phyloP scores from a whole-genome alignment of 30 jellyfish, hydroid and myxozoan genomes.

The Catostylus mosaicus region DNA sequence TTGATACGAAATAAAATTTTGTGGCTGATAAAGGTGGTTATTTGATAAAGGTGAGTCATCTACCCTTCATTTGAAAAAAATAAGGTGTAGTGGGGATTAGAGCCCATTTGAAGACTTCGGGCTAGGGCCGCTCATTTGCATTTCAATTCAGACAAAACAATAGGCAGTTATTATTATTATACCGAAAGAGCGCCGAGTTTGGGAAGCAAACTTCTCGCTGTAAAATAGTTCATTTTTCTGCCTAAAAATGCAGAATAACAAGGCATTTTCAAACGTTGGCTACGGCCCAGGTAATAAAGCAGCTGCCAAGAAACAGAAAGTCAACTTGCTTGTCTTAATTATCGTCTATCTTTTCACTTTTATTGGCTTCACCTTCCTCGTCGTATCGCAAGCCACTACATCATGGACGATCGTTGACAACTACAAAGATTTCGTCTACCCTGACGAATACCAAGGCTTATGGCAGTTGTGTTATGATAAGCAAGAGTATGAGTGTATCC shows the following conservation, averaged over 20 bases:
- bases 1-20: no score
- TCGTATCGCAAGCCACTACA: slow-evolving; percentile 75
- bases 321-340: slow-evolving; percentile 25
- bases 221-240: neutral
- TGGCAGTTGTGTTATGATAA: slow-evolving; percentile 70
- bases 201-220: neutral
- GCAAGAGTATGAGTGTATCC: slow-evolving; percentile 51
- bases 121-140: slow-evolving; percentile 27
- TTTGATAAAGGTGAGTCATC: no score
- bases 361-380: slow-evolving; percentile 64
- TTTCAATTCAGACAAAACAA: slow-evolving; percentile 9
- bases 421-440: slow-evolving; percentile 57
- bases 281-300: slow-evolving; percentile 35
- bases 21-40: no score
- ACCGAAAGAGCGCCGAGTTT: slow-evolving; percentile 38
- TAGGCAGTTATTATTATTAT: neutral
- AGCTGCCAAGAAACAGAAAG: slow-evolving; percentile 16
- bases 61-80: no score
- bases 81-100: no score
- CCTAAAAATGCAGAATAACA: slow-evolving; percentile 18
- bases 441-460: slow-evolving; percentile 76
- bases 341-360: slow-evolving; percentile 62
- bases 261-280: slow-evolving; percentile 7
- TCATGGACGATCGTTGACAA: slow-evolving; percentile 80
- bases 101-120: no score